phyloP scores from a whole-genome alignment of 2,797 vertebrate genomes.

The Thripadectes ignobilis region DNA sequence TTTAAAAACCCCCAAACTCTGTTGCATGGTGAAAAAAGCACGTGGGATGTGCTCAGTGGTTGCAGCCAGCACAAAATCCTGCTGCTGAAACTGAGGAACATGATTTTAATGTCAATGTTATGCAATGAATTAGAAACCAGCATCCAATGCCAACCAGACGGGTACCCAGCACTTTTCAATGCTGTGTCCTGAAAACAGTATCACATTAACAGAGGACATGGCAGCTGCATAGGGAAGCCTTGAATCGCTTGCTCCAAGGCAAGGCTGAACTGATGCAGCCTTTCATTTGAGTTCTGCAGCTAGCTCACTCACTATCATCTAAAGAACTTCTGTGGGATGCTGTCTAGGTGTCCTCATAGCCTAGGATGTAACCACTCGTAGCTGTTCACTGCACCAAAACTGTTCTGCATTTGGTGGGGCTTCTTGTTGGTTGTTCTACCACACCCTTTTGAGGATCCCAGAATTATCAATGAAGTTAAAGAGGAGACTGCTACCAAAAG shows the following conservation, averaged over 20 bases:
- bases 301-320: not conserved
- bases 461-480: not conserved
- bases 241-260: not conserved
- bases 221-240: not conserved
- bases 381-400: not conserved
- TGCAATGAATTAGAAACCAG: not conserved
- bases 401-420: not conserved
- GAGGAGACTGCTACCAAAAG: not conserved
- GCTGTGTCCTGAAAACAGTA: not conserved
- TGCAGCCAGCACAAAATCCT: not conserved
- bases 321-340: not conserved
- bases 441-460: not conserved
- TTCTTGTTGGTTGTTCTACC: not conserved
- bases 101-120: not conserved
- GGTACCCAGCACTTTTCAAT: not conserved
- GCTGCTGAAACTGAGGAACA: not conserved
- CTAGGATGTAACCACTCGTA: not conserved
- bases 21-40: not conserved
- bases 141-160: not conserved
- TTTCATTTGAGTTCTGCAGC: not conserved
- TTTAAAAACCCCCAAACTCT: not conserved
- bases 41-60: not conserved
- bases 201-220: accelerated
- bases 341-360: not conserved
- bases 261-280: not conserved